Base-by-base conservation (phyloP, 2,797 vertebrate species). In the Muscicapa striata region DNA sequence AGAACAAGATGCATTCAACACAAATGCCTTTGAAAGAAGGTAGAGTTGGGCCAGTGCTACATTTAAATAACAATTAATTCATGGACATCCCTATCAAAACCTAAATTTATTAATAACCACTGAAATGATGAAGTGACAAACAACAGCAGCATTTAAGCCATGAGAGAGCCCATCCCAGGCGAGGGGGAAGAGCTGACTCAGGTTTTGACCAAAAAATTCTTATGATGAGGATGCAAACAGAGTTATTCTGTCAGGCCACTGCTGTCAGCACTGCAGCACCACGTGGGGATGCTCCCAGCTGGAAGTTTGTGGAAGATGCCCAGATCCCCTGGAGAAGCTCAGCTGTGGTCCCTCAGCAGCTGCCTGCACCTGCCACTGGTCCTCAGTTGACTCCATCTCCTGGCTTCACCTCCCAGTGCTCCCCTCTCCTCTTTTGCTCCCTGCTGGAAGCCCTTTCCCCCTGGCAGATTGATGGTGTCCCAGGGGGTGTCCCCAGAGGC, bases 361-460 rank as follows among this genome's bases (percentile, higher is more conserved):
- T 8, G 49, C 76, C 29, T 48, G 70, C 2, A 41, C 79, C 61
- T 82, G 77, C 81, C 74, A 59, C 79, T 0, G 14, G 36, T 87
- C 91, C 87, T 80, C 32, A 24, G 48, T 2, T 76, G 87, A 83
- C 55, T 32, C 58, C 40, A 29, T 41, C 68, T 75, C 81, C 89
- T 85, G 86, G 67, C 49, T 82, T 87, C 13, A 29, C 86, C 72
- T 91, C 88, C 48, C 70, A 29, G 2, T 17, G 67, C 40, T 73
- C 15, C 59, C 38, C 88, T 69, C 86, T 80, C 88, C 84, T 88
- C 81, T 55, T 82, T 46, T 91, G 74, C 91, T 93, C 70, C 74
- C 67, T 2, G 4, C 34, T 86, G 88, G 95, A 91, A 91, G 66
- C 49, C 80, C 34, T 89, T 58, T 89, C 88, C 52, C 70, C 40